These are phyloP conservation scores for Progne subis DNA, from an alignment of 2,113 vertebrate species.

Conservation along the genomic window DNA sequence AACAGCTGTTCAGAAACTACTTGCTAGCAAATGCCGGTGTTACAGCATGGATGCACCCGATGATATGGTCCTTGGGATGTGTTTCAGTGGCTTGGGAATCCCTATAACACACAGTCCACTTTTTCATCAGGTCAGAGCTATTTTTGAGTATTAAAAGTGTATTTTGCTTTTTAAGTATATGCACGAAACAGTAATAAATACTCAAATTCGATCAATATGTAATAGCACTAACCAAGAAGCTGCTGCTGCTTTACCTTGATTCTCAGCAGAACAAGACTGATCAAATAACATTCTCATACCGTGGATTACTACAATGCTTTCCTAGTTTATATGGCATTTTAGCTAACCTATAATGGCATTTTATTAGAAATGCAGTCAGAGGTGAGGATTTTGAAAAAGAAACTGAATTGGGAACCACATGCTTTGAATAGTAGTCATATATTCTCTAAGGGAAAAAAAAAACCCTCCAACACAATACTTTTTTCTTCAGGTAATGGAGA, in stretches of 20 bases:
- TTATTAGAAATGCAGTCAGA: neutral
- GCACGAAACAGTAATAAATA: neutral
- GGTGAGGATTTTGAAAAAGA: neutral
- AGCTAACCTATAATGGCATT: neutral
- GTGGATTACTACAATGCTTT: neutral
- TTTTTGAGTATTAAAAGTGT: neutral
- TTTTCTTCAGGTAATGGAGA: neutral
- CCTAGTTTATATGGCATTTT: neutral
- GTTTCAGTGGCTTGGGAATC: constrained; percentile 89
- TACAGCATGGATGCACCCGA: constrained; percentile 93
- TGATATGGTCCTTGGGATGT: constrained; percentile 99
- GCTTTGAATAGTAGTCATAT: neutral
- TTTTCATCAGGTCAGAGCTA: constrained; percentile 88
- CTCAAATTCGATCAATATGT: rapidly evolving
- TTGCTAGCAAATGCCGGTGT: constrained; percentile 89
- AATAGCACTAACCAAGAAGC: neutral
- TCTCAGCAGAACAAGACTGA: neutral
- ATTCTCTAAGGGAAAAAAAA: neutral
- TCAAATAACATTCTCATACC: neutral
- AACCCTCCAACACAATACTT: neutral
- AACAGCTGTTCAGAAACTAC: constrained; percentile 81
- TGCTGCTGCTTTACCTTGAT: neutral
- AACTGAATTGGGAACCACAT: neutral
- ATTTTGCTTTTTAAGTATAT: neutral
- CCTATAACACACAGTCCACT: constrained; percentile 91